Evolutionary conservation across 2,888 invertebrate genomes (phyloP).

Genomic region (Nemotelus pantherinus): DNA sequence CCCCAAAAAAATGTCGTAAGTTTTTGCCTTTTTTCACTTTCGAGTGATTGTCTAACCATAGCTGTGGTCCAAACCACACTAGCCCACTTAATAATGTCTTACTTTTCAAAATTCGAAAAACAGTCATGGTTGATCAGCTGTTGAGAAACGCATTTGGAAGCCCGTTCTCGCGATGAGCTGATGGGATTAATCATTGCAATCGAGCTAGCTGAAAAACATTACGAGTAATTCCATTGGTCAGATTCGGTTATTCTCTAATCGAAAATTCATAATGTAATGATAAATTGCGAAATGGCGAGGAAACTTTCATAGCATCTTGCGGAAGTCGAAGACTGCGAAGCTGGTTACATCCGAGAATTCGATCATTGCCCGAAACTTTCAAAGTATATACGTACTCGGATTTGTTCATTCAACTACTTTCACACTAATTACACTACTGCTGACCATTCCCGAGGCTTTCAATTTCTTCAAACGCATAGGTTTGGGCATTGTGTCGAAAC

Average conservation of each 20-base stretch:
- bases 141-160: too few species aligned
- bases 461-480: not conserved
- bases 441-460: slow-evolving; percentile 16
- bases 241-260: not conserved
- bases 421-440: slow-evolving; percentile 10
- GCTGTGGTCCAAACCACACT: too few species aligned
- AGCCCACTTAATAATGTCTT: too few species aligned
- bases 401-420: slow-evolving; percentile 3
- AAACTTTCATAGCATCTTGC: slow-evolving; percentile 16
- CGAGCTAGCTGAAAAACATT: too few species aligned
- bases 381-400: not conserved
- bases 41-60: too few species aligned
- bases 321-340: not conserved
- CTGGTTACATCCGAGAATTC: not conserved
- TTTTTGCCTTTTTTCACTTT: too few species aligned
- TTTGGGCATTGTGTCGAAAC: slow-evolving; percentile 27
- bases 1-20: too few species aligned
- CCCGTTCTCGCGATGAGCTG: too few species aligned
- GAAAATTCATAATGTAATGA: slow-evolving; percentile 5
- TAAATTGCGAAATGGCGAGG: slow-evolving; percentile 11
- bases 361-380: slow-evolving; percentile 16
- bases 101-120: too few species aligned
- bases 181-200: too few species aligned
- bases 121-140: too few species aligned
- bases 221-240: not conserved